Evolutionary conservation across 2,797 vertebrate genomes (phyloP), one percentile per base, ranked within the genome.

Genomic region (Spinibarbus caldwelli): DNA sequence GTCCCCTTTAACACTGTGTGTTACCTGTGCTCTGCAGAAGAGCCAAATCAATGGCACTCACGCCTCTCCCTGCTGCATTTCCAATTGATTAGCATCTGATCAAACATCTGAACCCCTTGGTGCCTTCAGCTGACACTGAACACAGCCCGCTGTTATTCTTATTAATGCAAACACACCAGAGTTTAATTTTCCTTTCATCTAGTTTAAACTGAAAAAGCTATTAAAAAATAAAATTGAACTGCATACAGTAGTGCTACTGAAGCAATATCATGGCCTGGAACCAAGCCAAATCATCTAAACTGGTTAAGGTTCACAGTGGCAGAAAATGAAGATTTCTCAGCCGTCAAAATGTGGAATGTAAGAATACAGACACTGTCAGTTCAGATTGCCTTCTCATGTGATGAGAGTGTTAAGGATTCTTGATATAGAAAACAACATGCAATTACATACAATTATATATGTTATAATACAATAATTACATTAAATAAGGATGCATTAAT

Each of bases 41-140:
- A 85, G 77, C 71, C 87, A 87, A 91, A 90, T 94, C 91, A 90
- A 88, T 79, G 86, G 87, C 59, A 78, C 84, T 79, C 89, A 87
- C 68, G 23, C 83, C 81, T 85, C 73, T 31, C 49, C 64, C 84
- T 85, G 82, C 86, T 81, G 71, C 38, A 67, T 88, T 89, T 86
- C 49, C 76, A 86, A 80, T 70, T 86, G 89, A 89, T 89, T 92
- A 78, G 68, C 67, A 80, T 86, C 73, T 87, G 78, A 85, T 81
- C 64, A 86, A 89, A 89, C 67, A 82, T 89, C 62, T 88, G 21
- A 91, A 89, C 78, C 81, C 86, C 88, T 71, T 76, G 81, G 76
- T 85, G 80, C 83, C 81, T 79, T 87, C 68, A 26, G 73, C 57
- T 84, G 45, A 72, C 29, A 84, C 9, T 82, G 64, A 70, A 78